Evolutionary conservation across 1,140 invertebrate species (phyloP).

Genomic region (Pogonognathellus flavescens): DNA sequence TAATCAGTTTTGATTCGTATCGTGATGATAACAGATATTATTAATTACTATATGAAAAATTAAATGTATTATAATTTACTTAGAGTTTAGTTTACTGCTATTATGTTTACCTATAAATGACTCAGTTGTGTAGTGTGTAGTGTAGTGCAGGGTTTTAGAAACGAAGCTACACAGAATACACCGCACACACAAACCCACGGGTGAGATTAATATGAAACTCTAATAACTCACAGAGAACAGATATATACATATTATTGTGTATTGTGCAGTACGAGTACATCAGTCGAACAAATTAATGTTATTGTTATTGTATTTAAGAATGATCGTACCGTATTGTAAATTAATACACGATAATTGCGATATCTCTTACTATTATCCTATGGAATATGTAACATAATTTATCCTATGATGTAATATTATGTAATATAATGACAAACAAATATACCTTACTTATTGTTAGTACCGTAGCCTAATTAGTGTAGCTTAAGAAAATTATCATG

Average conservation of each 20-base stretch:
- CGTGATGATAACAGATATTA: slow-evolving; percentile 48
- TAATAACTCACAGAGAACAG: slow-evolving; percentile 45
- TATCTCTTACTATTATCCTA: neutral
- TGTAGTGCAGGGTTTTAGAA: neutral
- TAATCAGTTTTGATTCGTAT: slow-evolving; percentile 28
- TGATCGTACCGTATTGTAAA: slow-evolving; percentile 28
- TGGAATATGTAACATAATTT: too few relatives aligned
- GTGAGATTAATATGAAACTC: slow-evolving; percentile 49
- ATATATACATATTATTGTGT: slow-evolving; percentile 34
- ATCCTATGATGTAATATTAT: neutral
- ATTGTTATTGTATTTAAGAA: slow-evolving; percentile 29
- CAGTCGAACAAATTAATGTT: slow-evolving; percentile 40
- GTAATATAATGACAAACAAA: slow-evolving; percentile 10
- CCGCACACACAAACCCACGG: slow-evolving; percentile 28
- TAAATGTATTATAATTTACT: neutral
- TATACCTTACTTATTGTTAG: neutral
- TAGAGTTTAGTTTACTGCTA: neutral
- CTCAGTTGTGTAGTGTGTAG: slow-evolving; percentile 27
- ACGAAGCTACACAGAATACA: slow-evolving; percentile 3
- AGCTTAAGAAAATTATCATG: neutral
- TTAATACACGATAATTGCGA: slow-evolving; percentile 8
- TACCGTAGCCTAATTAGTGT: neutral
- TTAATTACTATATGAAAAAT: neutral
- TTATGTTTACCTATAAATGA: slow-evolving; percentile 20
- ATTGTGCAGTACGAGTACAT: neutral